phyloP scores from a whole-genome alignment of 2,113 vertebrate genomes.

The Dolichallabes microphthalmus region DNA sequence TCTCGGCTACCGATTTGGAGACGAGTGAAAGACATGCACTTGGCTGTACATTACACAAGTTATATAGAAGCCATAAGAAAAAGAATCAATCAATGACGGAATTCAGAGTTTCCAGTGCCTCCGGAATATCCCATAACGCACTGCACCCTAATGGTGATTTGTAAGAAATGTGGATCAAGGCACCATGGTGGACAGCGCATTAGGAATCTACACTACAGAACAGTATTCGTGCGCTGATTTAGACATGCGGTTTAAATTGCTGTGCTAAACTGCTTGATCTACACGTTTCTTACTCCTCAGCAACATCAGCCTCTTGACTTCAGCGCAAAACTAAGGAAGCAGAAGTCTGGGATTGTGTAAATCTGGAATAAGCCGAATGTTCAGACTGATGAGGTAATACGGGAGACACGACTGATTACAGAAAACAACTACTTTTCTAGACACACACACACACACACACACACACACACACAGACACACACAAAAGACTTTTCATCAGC shows the following conservation, averaged over 20 bases:
- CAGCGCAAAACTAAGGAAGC: neutral
- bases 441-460: slow-evolving; percentile 25
- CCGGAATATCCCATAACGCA: neutral
- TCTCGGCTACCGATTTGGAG: neutral
- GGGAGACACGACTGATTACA: slow-evolving; percentile 8
- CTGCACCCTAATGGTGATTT: neutral
- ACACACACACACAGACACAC: slow-evolving; percentile 29
- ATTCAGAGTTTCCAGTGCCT: neutral
- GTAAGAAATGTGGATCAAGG: neutral
- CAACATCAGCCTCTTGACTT: neutral
- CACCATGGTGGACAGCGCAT: neutral
- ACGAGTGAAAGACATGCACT: neutral
- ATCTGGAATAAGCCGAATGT: neutral
- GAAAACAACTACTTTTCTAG: slow-evolving; percentile 10
- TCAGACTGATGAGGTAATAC: neutral
- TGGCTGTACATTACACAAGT: neutral
- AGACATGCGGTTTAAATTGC: neutral
- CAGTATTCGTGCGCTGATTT: neutral
- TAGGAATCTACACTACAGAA: too few species aligned
- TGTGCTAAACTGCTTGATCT: neutral
- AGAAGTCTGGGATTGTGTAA: neutral
- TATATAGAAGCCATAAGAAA: neutral
- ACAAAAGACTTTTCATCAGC: slow-evolving; percentile 11
- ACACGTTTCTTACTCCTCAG: too few species aligned
- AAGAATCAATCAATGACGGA: neutral